These are phyloP conservation scores for Junonia oenone DNA, from an alignment of 2,888 invertebrate species.

Conservation along the genomic window DNA sequence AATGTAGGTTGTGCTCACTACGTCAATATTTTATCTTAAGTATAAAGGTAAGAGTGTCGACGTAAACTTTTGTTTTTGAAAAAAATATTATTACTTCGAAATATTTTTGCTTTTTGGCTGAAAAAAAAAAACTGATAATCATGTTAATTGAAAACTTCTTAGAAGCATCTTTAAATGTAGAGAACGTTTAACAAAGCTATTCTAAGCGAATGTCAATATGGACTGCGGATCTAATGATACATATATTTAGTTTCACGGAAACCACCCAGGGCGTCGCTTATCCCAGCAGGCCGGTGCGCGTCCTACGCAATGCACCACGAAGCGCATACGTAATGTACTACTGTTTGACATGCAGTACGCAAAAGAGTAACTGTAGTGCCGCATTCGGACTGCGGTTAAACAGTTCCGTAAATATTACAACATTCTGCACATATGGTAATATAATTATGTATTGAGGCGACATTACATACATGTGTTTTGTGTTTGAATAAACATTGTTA, in stretches of 20 bases:
- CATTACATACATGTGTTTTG: constrained; percentile 12
- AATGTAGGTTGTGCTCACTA: background rate
- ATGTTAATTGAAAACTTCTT: no score
- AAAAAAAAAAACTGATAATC: no score
- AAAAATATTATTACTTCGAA: no score
- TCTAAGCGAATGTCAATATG: background rate
- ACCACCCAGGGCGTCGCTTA: constrained; percentile 66
- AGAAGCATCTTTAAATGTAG: background rate
- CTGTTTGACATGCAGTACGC: constrained; percentile 52
- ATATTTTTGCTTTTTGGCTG: no score
- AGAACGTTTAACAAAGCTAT: background rate
- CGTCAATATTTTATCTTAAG: background rate
- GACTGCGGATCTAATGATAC: background rate
- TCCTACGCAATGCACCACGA: constrained; percentile 38
- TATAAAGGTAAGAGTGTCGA: background rate
- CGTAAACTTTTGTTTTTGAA: no score
- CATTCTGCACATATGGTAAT: constrained; percentile 22
- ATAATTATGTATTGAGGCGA: constrained; percentile 20
- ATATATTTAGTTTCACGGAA: constrained; percentile 18
- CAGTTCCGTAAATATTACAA: constrained; percentile 27
- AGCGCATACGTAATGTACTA: constrained; percentile 52
- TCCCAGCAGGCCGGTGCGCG: constrained; percentile 49
- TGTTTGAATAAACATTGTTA: constrained; percentile 10
- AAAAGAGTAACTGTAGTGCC: constrained; percentile 52
- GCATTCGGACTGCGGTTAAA: constrained; percentile 29